phyloP scores from a whole-genome alignment of 2,797 vertebrate species.

The Adelosebastes latens region DNA sequence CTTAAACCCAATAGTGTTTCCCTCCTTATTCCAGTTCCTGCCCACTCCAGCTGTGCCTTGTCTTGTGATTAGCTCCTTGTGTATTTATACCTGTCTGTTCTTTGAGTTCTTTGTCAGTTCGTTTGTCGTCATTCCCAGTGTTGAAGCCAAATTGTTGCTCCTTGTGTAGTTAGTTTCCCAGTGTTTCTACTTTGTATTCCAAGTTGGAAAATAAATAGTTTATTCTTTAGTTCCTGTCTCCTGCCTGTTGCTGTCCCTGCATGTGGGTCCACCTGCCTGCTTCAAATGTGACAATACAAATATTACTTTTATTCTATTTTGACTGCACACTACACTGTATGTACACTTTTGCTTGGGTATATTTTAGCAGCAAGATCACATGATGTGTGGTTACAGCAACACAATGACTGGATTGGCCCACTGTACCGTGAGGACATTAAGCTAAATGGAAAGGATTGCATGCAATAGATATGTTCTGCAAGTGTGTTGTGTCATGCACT shows the following conservation, averaged over 20 bases:
- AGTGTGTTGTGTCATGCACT: background rate
- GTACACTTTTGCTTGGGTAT: background rate
- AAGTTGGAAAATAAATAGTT: background rate
- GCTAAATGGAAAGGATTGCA: background rate
- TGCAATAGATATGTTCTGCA: background rate
- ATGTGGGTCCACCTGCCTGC: background rate
- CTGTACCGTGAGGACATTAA: background rate
- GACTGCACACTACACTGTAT: background rate
- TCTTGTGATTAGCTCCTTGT: background rate
- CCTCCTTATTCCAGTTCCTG: background rate
- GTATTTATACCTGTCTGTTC: background rate
- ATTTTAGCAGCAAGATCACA: background rate
- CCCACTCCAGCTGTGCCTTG: background rate
- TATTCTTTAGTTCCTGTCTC: background rate
- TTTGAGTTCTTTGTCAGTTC: background rate
- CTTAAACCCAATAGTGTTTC: background rate
- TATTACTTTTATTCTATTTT: background rate
- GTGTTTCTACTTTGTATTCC: background rate
- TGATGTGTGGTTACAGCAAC: background rate
- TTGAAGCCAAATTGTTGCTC: background rate
- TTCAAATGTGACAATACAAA: background rate
- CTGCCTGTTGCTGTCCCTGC: background rate
- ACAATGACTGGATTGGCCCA: constrained; percentile 3
- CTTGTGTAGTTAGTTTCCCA: background rate
- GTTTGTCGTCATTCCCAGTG: background rate